A percentile compares a stretch with the other conserved stretches of the same genome.
Evolutionary conservation across 2,797 vertebrate genomes (phyloP).

Genomic region (Oophaga sylvatica): DNA sequence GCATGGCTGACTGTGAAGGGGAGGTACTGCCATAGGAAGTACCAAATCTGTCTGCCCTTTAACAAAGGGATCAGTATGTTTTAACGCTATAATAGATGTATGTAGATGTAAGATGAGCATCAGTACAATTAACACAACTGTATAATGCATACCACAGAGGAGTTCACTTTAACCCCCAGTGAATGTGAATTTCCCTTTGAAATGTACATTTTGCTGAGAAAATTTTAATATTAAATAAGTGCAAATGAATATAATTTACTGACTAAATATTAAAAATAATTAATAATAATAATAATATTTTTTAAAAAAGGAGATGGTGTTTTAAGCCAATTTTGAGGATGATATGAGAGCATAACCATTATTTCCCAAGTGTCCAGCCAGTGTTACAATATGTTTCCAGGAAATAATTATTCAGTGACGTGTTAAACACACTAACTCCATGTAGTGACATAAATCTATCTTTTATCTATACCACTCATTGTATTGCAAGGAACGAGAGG

Average conservation of each 20-base stretch:
- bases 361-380: background rate
- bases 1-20: background rate
- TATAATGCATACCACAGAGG: background rate
- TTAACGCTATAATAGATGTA: background rate
- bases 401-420: background rate
- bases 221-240: background rate
- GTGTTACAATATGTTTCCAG: background rate
- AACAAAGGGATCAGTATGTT: conserved; percentile 9
- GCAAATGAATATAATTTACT: background rate
- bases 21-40: conserved; percentile 1
- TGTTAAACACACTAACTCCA: background rate
- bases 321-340: background rate
- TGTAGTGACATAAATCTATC: conserved; percentile 10
- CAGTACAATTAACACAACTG: background rate
- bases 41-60: background rate
- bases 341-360: background rate
- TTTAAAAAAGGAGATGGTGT: background rate
- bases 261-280: background rate
- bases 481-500: background rate
- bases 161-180: background rate
- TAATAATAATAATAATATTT: background rate
- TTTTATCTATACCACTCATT: background rate
- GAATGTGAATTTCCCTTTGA: background rate
- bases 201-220: background rate
- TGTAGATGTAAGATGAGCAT: background rate